phyloP scores from a whole-genome alignment of 2,113 vertebrate genomes.

The Accipiter virgatus region DNA sequence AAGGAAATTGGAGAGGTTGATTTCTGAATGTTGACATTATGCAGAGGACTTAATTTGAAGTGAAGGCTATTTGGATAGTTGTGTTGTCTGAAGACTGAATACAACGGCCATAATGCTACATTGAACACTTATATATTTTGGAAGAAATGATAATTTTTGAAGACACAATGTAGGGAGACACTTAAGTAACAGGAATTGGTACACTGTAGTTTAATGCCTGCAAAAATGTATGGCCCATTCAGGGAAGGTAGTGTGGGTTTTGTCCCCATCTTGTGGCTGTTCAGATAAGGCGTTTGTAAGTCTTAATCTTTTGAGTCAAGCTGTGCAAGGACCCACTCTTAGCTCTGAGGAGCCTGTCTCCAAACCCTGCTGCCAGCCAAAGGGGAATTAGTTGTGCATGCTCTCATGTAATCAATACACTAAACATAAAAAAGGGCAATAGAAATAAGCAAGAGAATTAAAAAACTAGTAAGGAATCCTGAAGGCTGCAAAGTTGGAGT shows the following conservation, averaged over 20 bases:
- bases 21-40: not conserved
- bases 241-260: conserved; percentile 33
- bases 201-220: not conserved
- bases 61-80: not conserved
- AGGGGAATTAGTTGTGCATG: not conserved
- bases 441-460: not conserved
- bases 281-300: not conserved
- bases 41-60: not conserved
- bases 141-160: not conserved
- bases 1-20: not conserved
- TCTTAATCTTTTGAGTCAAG: not conserved
- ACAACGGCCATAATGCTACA: not conserved
- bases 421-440: not conserved
- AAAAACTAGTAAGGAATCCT: not conserved
- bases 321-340: not conserved
- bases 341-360: not conserved
- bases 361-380: not conserved
- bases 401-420: not conserved
- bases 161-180: not conserved
- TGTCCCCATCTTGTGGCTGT: conserved; percentile 64
- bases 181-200: not conserved
- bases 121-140: not conserved
- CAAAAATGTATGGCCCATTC: not conserved
- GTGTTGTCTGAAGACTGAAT: not conserved
- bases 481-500: not conserved